A percentile compares a stretch with the other conserved stretches of the same genome.
Evolutionary conservation across 2,113 vertebrate genomes (phyloP).

Genomic region (Scopus umbretta): DNA sequence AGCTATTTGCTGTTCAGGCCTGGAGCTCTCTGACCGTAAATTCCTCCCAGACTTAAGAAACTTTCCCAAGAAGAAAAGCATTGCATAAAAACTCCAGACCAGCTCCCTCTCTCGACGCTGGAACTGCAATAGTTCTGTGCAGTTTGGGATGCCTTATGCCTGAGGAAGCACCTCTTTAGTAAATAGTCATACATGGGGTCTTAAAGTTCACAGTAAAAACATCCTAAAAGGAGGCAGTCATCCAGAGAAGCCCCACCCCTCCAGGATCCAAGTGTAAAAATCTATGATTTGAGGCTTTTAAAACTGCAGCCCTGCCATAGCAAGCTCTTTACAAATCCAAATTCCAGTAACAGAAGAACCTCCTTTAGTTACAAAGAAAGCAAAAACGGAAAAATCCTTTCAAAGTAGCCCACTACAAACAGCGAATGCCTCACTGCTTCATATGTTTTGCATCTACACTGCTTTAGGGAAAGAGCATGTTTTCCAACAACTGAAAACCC

Average conservation of each 20-base stretch:
- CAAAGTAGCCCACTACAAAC: neutral
- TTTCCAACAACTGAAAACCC: neutral
- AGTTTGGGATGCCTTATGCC: neutral
- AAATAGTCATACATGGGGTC: neutral
- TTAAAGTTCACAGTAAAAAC: neutral
- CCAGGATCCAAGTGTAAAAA: neutral
- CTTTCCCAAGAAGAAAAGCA: neutral
- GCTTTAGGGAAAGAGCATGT: neutral
- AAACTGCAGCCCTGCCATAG: neutral
- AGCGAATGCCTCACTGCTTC: neutral
- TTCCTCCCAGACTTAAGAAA: neutral
- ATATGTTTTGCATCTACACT: neutral
- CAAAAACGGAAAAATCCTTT: neutral
- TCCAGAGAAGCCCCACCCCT: neutral
- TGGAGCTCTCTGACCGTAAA: neutral
- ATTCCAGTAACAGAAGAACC: neutral
- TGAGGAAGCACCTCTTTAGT: neutral
- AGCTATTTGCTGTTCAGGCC: neutral
- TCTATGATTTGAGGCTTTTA: neutral
- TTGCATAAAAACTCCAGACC: neutral
- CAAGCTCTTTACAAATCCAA: neutral
- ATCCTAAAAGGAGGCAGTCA: neutral
- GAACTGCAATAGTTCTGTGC: neutral
- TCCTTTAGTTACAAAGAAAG: neutral
- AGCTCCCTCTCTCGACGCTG: rapidly evolving